These are phyloP conservation scores for Zaprionus obscuricornis DNA, from an alignment of 2,888 invertebrate genomes.

Conservation along the genomic window DNA sequence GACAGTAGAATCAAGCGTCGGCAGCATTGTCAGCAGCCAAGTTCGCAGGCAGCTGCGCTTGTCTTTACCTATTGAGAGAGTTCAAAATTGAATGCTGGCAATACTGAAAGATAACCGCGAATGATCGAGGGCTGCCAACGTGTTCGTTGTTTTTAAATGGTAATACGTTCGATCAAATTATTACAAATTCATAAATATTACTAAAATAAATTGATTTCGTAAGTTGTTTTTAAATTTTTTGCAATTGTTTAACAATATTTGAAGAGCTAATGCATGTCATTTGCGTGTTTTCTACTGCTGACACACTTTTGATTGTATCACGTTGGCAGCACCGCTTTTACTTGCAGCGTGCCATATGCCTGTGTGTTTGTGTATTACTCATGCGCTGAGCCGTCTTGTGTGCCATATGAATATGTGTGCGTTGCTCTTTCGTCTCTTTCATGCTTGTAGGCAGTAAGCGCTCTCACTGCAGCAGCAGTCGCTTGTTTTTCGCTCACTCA, in stretches of 20 bases:
- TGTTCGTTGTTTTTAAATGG: constrained; percentile 15
- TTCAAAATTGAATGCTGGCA: constrained; percentile 36
- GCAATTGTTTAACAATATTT: background rate
- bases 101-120: constrained; percentile 33
- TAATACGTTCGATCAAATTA: background rate
- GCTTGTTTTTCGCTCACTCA: constrained; percentile 68
- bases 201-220: background rate
- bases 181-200: background rate
- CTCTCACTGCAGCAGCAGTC: constrained; percentile 52
- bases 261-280: background rate
- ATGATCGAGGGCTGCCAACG: constrained; percentile 43
- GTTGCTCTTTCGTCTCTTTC: constrained; percentile 57
- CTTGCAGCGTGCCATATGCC: constrained; percentile 57
- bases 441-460: constrained; percentile 41
- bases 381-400: constrained; percentile 51
- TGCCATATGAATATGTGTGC: constrained; percentile 43
- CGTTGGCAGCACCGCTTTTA: constrained; percentile 50
- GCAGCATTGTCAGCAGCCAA: constrained; percentile 49
- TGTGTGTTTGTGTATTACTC: constrained; percentile 57
- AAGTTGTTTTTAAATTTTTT: constrained; percentile 1
- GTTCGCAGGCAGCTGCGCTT: constrained; percentile 27
- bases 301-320: constrained; percentile 38
- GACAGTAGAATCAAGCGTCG: background rate
- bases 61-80: constrained; percentile 14
- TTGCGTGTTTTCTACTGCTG: constrained; percentile 34